Base-by-base conservation (phyloP, 1,140 invertebrate genomes). In the Zaprionus ornatus region DNA sequence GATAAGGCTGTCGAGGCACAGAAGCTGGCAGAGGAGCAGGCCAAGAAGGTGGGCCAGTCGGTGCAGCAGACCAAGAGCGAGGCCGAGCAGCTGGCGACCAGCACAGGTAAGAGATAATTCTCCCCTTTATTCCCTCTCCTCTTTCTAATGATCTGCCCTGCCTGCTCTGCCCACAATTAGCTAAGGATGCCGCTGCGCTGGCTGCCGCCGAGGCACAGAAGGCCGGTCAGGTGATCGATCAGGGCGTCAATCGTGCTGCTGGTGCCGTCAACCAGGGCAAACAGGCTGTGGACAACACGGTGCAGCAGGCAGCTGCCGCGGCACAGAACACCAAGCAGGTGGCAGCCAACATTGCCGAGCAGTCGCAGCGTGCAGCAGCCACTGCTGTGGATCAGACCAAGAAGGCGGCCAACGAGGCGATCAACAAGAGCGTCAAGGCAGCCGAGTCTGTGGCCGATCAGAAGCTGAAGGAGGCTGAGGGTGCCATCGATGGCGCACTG, bases 21-120 rank as follows among this genome's bases (percentile, higher is more conserved):
- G 27, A 93, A 94, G 65, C 91, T 94, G 19, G 93, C 94, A 10
- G 94, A 95, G 82, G 94, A 94, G 19, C 94, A 95, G 76, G 94
- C 94, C 64, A 94, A 94, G 91, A 95, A 95, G 80, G 93, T 94
- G 9, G 94, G 94, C 2, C 93, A 95, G 72, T 79, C 94, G 5
- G 91, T 95, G 52, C 91, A 93, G 54, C 93, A 94, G 50, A 93
- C 93, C 40, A 93, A 91, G 71, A 80, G 67, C 40, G 93, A 93
- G 52, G 94, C 94, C 4, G 93, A 94, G 78, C 93, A 94, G 73
- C 82, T 93, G 23, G 94, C 93, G 10, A 72, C 90, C 23, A 93
- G 93, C 61, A 93, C 94, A 60, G 94, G 92, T 93, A 73, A 91
- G 55, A 55, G 4, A 2, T 45, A 17, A 10, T 35, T 29, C 3